phyloP scores from a whole-genome alignment of 2,113 vertebrate genomes.

The Talpa occidentalis region DNA sequence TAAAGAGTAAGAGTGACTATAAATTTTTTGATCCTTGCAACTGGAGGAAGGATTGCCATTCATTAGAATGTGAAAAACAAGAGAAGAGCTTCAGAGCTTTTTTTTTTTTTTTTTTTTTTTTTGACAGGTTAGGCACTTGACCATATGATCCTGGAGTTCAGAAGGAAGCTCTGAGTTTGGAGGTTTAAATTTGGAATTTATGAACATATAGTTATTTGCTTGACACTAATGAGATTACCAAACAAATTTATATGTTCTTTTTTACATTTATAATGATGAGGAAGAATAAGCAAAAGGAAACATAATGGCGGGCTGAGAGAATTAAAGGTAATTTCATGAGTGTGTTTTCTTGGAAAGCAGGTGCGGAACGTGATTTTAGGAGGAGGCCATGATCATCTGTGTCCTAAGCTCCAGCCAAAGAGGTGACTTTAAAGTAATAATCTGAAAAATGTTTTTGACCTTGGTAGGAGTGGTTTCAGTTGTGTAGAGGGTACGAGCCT shows the following conservation, averaged over 20 bases:
- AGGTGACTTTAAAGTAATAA: background rate
- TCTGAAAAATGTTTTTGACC: background rate
- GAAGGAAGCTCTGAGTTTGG: background rate
- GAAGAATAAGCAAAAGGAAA: background rate
- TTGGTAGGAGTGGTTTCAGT: background rate
- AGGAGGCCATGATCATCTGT: background rate
- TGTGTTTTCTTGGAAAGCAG: background rate
- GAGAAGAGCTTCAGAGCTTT: background rate
- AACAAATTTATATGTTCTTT: background rate
- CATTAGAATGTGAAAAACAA: background rate
- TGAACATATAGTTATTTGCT: background rate
- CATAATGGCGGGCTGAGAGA: background rate
- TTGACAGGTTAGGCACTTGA: background rate
- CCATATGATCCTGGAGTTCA: background rate
- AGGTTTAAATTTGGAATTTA: background rate
- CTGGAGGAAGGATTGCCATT: background rate
- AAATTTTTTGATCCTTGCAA: background rate
- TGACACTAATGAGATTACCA: background rate
- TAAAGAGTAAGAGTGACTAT: background rate
- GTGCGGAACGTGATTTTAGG: background rate
- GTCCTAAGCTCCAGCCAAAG: background rate
- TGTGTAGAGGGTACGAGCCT: background rate
- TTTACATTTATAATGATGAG: background rate
- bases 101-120: background rate
- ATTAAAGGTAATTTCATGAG: background rate